These are phyloP conservation scores for Neogale vison DNA, from an alignment of 2,113 vertebrate genomes.

Conservation along the genomic window DNA sequence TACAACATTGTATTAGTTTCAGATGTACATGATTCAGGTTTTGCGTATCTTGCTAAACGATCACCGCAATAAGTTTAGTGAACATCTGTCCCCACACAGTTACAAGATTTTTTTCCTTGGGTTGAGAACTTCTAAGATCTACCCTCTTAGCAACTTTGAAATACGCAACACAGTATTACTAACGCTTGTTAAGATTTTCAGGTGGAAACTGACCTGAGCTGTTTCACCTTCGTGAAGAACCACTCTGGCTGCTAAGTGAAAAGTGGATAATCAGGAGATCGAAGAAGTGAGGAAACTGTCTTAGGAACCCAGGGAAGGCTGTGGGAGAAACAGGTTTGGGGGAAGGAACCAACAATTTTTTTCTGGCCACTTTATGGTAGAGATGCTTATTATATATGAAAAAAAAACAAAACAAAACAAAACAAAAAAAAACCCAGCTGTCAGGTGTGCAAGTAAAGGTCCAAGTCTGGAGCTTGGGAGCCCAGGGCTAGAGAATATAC, in stretches of 20 bases:
- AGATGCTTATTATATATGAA: background rate
- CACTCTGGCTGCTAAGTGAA: background rate
- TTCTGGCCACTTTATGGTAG: background rate
- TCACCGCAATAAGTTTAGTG: background rate
- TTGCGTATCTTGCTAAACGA: background rate
- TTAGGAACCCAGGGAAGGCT: background rate
- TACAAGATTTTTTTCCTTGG: background rate
- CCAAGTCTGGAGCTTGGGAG: background rate
- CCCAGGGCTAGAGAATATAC: background rate
- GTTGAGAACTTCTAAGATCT: background rate
- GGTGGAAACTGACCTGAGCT: background rate
- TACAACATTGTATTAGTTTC: background rate
- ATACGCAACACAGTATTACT: background rate
- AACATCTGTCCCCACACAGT: background rate
- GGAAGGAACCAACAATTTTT: background rate
- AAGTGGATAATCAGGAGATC: background rate
- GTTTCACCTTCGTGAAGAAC: conserved; percentile 17
- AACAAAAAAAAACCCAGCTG: background rate
- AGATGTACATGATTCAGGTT: background rate
- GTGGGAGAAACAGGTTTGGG: background rate
- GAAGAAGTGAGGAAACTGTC: background rate
- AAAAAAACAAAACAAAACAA: no score
- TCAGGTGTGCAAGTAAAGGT: background rate
- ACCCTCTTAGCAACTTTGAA: background rate
- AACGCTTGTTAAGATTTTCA: background rate